Evolutionary conservation across 2,888 invertebrate species (phyloP), one percentile per base, ranked within the genome.

Genomic region (Cristatella mucedo): DNA sequence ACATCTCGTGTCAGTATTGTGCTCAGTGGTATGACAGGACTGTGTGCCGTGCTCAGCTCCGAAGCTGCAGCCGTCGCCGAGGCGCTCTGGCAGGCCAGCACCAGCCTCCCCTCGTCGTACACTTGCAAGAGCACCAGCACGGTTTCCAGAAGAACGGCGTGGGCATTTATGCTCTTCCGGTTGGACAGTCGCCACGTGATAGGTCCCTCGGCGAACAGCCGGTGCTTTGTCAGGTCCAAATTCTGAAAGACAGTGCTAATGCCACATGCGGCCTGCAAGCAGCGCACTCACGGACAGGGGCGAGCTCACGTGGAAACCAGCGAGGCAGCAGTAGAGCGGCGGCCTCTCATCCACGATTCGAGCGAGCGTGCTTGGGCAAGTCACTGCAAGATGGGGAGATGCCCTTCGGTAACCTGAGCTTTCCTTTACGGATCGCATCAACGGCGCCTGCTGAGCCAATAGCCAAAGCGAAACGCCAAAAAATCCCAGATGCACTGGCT

Each of bases 51-150:
- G 41, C 61, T 63, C 33, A 61, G 60, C 44, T 64, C 54, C n/a
- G n/a, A n/a, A n/a, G n/a, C n/a, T 29, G 51, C 53, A 9, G 52
- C 50, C 15, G 50, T 52, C 19, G 57, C 58, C n/a, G 26, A 26
- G 24, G n/a, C 24, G 44, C 51, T 66, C 61, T 78, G 78, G 63
- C 78, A 77, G 63, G 82, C 82, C n/a, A 57, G 47, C 26, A 55
- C 49, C 30, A 41, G 39, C 29, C 45, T 29, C 20, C 49, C 46
- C 53, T 83, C 82, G 53, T 82, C 81, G 58, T 80, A 78, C 60
- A 80, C 80, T 54, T 83, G 82, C 42, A 87, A 71, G 49, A 87
- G 71, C 47, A 87, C 76, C 57, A 87, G 76, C 59, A 80, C 76
- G 58, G 82, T 81, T 57, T 86, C 82, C 50, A 85, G 71, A 36